phyloP scores from a whole-genome alignment of 1,140 invertebrate genomes.

The Aricia agestis region DNA sequence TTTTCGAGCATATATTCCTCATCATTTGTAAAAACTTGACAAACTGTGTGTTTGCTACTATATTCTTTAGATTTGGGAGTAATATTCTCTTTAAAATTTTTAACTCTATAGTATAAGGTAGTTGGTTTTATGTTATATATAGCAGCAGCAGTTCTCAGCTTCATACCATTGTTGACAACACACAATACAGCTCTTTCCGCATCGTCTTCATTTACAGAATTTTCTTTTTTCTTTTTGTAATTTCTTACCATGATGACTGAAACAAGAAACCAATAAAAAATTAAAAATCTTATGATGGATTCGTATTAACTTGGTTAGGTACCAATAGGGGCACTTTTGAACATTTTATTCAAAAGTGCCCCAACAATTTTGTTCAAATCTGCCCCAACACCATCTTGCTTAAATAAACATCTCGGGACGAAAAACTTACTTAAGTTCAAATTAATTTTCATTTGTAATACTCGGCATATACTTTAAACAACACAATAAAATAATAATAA shows the following conservation, averaged over 20 bases:
- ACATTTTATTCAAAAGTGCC: constrained; percentile 18
- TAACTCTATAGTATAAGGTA: constrained; percentile 7
- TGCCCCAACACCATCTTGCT: constrained; percentile 6
- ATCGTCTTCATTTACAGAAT: constrained; percentile 10
- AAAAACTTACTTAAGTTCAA: constrained; percentile 1
- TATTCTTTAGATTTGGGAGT: constrained; percentile 16
- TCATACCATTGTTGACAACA: constrained; percentile 4
- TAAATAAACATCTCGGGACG: neutral
- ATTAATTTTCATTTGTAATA: constrained; percentile 8
- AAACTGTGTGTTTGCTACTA: constrained; percentile 19
- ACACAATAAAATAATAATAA: constrained; percentile 6
- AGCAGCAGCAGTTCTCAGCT: constrained; percentile 1
- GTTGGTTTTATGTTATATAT: constrained; percentile 18
- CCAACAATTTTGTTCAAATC: constrained; percentile 11
- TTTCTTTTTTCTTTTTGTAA: constrained; percentile 17
- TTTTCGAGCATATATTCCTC: constrained; percentile 8
- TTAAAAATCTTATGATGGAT: too few species aligned
- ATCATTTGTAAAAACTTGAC: constrained; percentile 20
- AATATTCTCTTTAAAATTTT: constrained; percentile 9
- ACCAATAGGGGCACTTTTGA: constrained; percentile 16
- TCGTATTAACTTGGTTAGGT: neutral
- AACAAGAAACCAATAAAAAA: neutral
- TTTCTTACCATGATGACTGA: constrained; percentile 14
- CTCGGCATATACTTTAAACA: neutral
- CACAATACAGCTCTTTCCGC: constrained; percentile 4